Evolutionary conservation across 2,113 vertebrate species (phyloP).

Genomic region (Rhinichthys klamathensis): DNA sequence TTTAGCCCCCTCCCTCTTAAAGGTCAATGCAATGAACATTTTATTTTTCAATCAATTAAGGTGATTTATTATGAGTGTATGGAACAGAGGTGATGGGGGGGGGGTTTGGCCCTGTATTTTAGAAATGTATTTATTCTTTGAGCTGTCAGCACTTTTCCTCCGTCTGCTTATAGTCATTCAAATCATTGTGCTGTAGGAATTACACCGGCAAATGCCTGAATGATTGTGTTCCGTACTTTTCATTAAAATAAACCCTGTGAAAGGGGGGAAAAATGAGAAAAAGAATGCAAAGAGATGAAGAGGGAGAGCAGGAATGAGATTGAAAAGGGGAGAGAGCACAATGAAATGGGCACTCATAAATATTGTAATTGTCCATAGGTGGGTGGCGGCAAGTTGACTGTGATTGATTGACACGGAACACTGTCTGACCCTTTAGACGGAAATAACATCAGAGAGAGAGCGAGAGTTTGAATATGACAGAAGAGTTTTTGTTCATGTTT

Average conservation of each 20-base stretch:
- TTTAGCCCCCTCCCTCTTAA: constrained; percentile 38
- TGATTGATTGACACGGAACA: constrained; percentile 72
- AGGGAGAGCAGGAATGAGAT: constrained; percentile 19
- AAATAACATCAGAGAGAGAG: constrained; percentile 60
- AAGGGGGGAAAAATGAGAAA: constrained; percentile 58
- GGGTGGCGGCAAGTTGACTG: constrained; percentile 62
- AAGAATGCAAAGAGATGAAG: constrained; percentile 39
- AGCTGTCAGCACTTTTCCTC: constrained; percentile 62
- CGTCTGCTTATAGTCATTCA: constrained; percentile 70
- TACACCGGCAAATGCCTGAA: constrained; percentile 67
- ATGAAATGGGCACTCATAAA: constrained; percentile 75
- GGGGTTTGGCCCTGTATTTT: constrained; percentile 61
- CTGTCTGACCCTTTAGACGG: constrained; percentile 65
- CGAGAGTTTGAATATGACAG: constrained; percentile 58
- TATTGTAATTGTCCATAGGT: constrained; percentile 77
- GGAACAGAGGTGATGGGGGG: not conserved
- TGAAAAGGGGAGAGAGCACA: constrained; percentile 41
- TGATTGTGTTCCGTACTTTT: constrained; percentile 69
- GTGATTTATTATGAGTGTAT: constrained; percentile 63
- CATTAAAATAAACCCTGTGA: constrained; percentile 70
- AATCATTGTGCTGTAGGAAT: constrained; percentile 69
- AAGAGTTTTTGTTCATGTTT: constrained; percentile 56
- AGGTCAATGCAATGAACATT: constrained; percentile 64
- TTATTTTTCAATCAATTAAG: constrained; percentile 64
- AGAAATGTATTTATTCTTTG: constrained; percentile 68